These are phyloP conservation scores for Dasysyrphus tricinctus DNA, from an alignment of 2,888 invertebrate genomes.

Conservation along the genomic window DNA sequence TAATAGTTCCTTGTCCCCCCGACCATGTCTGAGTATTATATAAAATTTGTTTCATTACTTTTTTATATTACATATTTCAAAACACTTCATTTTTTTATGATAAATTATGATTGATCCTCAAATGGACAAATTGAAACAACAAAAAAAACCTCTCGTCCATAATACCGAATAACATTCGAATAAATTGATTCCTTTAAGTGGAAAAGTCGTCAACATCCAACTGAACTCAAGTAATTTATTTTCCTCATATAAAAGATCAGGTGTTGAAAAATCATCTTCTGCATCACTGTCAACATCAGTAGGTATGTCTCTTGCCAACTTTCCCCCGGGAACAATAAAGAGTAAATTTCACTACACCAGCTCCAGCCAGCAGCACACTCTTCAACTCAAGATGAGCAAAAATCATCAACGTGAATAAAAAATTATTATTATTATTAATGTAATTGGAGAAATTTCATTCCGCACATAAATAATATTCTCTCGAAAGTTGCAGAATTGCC, in stretches of 20 bases:
- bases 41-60: too few relatives aligned
- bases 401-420: conserved; percentile 72
- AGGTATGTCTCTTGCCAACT: background rate
- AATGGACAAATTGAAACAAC: conserved; percentile 49
- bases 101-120: conserved; percentile 71
- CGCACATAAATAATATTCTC: conserved; percentile 65
- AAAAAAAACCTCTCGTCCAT: background rate
- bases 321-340: conserved; percentile 67
- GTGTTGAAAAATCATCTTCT: conserved; percentile 35
- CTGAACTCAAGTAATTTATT: conserved; percentile 11
- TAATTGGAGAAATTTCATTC: conserved; percentile 74
- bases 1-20: too few relatives aligned
- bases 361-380: conserved; percentile 19
- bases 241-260: conserved; percentile 28
- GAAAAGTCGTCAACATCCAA: conserved; percentile 22
- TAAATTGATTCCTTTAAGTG: conserved; percentile 50
- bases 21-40: too few relatives aligned
- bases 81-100: conserved; percentile 11
- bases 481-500: conserved; percentile 55
- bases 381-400: conserved; percentile 21
- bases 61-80: background rate
- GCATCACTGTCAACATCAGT: conserved; percentile 11
- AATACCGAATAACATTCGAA: background rate
- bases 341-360: conserved; percentile 62
- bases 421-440: conserved; percentile 72